Evolutionary conservation across 2,113 vertebrate genomes (phyloP), one percentile per base, ranked within the genome.

Genomic region (Bolborhynchus lineola): DNA sequence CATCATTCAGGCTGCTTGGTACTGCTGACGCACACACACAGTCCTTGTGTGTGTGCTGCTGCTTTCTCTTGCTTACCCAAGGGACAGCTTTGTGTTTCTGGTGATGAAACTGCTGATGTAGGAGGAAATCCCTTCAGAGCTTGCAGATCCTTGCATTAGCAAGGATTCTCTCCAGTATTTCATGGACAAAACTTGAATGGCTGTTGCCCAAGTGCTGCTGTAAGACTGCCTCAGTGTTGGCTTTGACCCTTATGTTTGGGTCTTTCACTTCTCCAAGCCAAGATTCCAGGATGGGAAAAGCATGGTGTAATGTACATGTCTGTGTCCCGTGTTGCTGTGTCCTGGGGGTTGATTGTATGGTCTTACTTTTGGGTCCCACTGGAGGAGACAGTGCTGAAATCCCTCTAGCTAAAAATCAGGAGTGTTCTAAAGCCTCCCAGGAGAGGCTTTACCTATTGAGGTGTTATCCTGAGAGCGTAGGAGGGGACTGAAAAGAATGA

Each of bases 271-370:
- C 26, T 86, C n/a, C 68, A 83, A 41, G 46, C 5, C 49, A 79
- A 47, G 49, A 44, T 44, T 21, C 13, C 37, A 16, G 18, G 59
- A 37, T 63, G 28, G n/a, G 28, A 23, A 42, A 71, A 35, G 10
- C 4, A 7, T 20, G 28, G 21, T 42, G 23, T 37, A 33, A 60
- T 17, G 33, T 1, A 35, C 12, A 47, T 39, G 29, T 24, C 9
- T 0, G 0, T 16, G 31, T 24, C 28, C 24, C 37, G 6, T 21
- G 16, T n/a, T 39, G 16, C 13, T 64, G 39, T 3, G 7, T 59
- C 21, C 4, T 23, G 2, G 11, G 1, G 2, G 5, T 13, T 17
- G 5, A 13, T 1, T 37, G 24, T 28, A 7, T 19, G 13, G 35
- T 41, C n/a, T 70, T 41, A 16, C 7, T 80, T 33, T 39, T 55